Evolutionary conservation across 2,113 vertebrate genomes (phyloP), one percentile per base, ranked within the genome.

Genomic region (Myotis yumanensis): DNA sequence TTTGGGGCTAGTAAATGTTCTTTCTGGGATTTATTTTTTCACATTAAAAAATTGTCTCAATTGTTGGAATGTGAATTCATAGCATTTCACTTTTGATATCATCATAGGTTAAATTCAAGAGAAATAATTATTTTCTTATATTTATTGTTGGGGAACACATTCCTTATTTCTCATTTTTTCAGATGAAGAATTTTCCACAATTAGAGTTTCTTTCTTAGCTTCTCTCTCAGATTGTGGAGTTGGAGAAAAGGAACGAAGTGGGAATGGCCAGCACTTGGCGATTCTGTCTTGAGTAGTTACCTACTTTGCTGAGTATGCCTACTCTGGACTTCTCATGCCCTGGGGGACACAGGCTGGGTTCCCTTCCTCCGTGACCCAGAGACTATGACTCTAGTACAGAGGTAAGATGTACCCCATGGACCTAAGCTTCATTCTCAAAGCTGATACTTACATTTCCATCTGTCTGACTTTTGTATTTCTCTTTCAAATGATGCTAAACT

Each of bases 11-110:
- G 30, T 72, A 68, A 94, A 17, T 80, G 9, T 84, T 87, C 14
- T 89, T 90, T 77, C 87, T 73, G 16, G 23, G 2, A 40, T 59
- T 77, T 88, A 52, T 64, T 89, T 94, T 94, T 91, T 82, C 23
- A 89, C 23, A 28, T 77, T 76, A 28, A 69, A 95, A 83, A 54
- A 30, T 16, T 68, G n/a, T 22, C 37, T 85, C 25, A 86, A 30
- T 30, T 30, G n/a, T 71, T 92, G 32, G 4, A 43, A 75, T 52
- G 28, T 71, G 14, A 79, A 79, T 69, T 59, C 32, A 4, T 89
- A 32, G 54, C 4, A 23, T 86, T 76, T 76, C 77, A 59, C 43
- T 73, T 83, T 82, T 69, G 3, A 48, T 82, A 68, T 68, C 20
- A 68, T 89, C 62, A 7, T 40, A 37, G 32, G 12, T 93, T 82